Conservation (phyloP, 2,797 vertebrate species). For the Eleutherodactylus coqui region DNA sequence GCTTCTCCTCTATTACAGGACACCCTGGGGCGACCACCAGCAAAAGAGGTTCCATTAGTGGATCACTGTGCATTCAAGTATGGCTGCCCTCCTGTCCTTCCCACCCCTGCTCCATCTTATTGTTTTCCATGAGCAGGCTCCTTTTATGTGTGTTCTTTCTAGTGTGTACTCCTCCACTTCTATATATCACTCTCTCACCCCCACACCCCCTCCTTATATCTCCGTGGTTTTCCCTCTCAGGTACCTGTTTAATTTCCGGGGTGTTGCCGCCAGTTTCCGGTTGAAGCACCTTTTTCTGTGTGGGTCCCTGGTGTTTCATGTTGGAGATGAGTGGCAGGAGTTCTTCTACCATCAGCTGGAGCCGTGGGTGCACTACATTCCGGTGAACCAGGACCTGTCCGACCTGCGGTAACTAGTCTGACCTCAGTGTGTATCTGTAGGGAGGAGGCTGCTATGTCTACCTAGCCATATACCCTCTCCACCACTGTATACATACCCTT, state of each 20-base stretch:
- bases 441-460: too few relatives aligned
- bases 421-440: too few relatives aligned
- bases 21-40: slow-evolving; percentile 90
- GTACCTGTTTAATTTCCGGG: slow-evolving; percentile 97
- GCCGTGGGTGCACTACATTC: slow-evolving; percentile 97
- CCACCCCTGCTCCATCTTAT: too few relatives aligned
- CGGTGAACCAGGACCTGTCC: slow-evolving; percentile 89
- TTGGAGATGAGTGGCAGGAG: slow-evolving; percentile 94
- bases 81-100: not conserved
- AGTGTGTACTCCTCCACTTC: too few relatives aligned
- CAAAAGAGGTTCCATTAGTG: slow-evolving; percentile 90
- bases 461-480: too few relatives aligned
- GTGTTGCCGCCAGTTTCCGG: slow-evolving; percentile 96
- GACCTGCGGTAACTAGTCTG: slow-evolving; percentile 82
- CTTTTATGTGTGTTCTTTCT: too few relatives aligned
- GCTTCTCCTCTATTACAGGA: slow-evolving; percentile 76
- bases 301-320: slow-evolving; percentile 92
- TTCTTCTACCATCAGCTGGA: slow-evolving; percentile 94
- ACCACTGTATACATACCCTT: too few relatives aligned
- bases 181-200: not conserved
- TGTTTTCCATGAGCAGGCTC: too few relatives aligned
- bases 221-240: slow-evolving; percentile 70
- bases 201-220: not conserved
- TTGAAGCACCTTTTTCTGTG: slow-evolving; percentile 97
- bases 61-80: slow-evolving; percentile 99